Evolutionary conservation across 2,113 vertebrate genomes (phyloP).

Genomic region (Rutilus rutilus): DNA sequence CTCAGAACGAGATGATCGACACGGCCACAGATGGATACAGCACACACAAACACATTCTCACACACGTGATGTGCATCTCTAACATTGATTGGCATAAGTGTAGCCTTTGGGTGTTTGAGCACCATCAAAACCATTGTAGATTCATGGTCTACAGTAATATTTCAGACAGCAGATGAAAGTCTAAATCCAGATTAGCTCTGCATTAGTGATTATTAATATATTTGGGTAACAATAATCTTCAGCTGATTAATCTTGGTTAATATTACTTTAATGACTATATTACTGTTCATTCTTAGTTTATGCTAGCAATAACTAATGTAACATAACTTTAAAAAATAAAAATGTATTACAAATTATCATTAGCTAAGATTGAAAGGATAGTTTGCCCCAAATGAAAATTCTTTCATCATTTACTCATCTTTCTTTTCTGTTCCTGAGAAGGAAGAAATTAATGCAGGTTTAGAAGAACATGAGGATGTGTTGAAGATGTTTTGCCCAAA

Average conservation of each 20-base stretch:
- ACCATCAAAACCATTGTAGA: neutral
- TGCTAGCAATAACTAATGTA: neutral
- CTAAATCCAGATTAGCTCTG: neutral
- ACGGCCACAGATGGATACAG: neutral
- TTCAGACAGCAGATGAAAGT: neutral
- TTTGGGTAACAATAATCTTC: neutral
- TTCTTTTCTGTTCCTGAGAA: too few species aligned
- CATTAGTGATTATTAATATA: neutral
- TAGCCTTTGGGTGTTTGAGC: constrained; percentile 17
- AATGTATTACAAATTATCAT: too few species aligned
- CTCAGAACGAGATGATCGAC: constrained; percentile 3
- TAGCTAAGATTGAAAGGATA: too few species aligned
- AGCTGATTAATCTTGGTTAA: neutral
- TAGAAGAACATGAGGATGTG: too few species aligned
- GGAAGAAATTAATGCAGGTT: too few species aligned
- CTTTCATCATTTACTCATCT: too few species aligned
- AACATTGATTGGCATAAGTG: constrained; percentile 27
- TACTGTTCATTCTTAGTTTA: neutral
- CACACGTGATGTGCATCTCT: neutral
- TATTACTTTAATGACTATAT: neutral
- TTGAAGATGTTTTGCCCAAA: too few species aligned
- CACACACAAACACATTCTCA: neutral
- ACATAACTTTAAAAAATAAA: too few species aligned
- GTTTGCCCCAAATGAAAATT: too few species aligned
- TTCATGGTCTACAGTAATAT: neutral